Percentiles rank a stretch among this genome's conserved stretches.
phyloP scores from a whole-genome alignment of 92 coral and sea anemone species.

The Porites divaricata region DNA sequence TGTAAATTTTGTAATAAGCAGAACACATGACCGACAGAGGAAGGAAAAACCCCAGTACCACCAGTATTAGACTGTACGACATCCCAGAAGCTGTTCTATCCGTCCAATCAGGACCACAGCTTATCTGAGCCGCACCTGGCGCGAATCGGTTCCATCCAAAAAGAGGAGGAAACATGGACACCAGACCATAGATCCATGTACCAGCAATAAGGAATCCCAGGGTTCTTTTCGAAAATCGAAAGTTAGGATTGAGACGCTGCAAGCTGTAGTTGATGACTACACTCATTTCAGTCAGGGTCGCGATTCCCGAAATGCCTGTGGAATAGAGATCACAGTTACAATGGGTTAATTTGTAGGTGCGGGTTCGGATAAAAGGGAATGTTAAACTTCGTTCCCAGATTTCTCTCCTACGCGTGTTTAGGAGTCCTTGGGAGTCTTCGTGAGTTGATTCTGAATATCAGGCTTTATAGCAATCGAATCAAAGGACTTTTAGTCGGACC shows the following conservation, averaged over 20 bases:
- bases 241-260: constrained; percentile 26
- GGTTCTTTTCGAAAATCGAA: constrained; percentile 10
- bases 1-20: constrained; percentile 52
- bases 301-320: constrained; percentile 48
- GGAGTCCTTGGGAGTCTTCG: too few species aligned
- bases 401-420: too few species aligned
- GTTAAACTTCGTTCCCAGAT: too few species aligned
- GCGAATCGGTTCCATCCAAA: constrained; percentile 71
- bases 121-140: constrained; percentile 59
- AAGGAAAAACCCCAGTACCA: constrained; percentile 49
- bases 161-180: constrained; percentile 58
- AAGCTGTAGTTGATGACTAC: constrained; percentile 36
- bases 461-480: too few species aligned
- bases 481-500: too few species aligned
- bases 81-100: constrained; percentile 40
- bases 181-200: constrained; percentile 60
- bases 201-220: constrained; percentile 36
- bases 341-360: too few species aligned
- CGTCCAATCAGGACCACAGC: constrained; percentile 73
- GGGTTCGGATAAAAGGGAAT: too few species aligned
- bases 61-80: constrained; percentile 46
- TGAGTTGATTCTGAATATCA: too few species aligned
- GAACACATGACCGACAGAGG: constrained; percentile 44
- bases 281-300: constrained; percentile 55
- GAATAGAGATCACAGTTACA: background rate